Evolutionary conservation across 2,113 vertebrate species (phyloP), one percentile per base, ranked within the genome.

Genomic region (Crotophaga sulcirostris): DNA sequence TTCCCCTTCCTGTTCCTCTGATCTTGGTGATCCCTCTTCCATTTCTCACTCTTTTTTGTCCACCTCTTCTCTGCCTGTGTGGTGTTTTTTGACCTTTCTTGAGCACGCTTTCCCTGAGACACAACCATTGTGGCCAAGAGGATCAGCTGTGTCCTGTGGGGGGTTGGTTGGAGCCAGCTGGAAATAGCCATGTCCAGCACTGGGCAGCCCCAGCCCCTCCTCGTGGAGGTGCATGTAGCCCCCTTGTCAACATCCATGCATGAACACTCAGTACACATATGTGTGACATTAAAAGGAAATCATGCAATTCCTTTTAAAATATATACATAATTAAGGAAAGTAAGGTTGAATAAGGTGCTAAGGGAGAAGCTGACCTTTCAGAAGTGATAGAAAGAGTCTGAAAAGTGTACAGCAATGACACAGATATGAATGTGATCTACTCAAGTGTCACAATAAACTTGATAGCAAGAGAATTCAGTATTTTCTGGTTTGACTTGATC

Each of bases 201-300:
- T 0, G 24, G 45, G 12, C 49, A 77, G 23, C 42, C 36, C 11
- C 1, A 1, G 17, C n/a, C 3, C 5, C 20, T 23, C 52, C 45
- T 54, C 59, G 66, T 20, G 47, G 66, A 9, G 29, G 31, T 17
- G 2, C 12, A 19, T 26, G 24, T 20, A 73, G 38, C 18, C 23
- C 31, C 21, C 4, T 23, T 12, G 19, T 16, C 45, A 15, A 5
- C 1, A 1, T n/a, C 56, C n/a, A 42, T 16, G 13, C 9, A 18
- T 4, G 1, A 16, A 6, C 28, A 25, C 11, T 10, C 1, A 0
- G 5, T 31, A 24, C 7, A 29, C 10, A 2, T 24, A n/a, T 19
- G 9, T 26, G 47, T 36, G 34, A 8, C 18, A 33, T 11, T n/a
- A n/a, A n/a, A 49, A 85, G 42, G 16, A 79, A 79, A 89, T 9